Evolutionary conservation across 2,888 invertebrate genomes (phyloP).

Genomic region (Cephonodes hylas): DNA sequence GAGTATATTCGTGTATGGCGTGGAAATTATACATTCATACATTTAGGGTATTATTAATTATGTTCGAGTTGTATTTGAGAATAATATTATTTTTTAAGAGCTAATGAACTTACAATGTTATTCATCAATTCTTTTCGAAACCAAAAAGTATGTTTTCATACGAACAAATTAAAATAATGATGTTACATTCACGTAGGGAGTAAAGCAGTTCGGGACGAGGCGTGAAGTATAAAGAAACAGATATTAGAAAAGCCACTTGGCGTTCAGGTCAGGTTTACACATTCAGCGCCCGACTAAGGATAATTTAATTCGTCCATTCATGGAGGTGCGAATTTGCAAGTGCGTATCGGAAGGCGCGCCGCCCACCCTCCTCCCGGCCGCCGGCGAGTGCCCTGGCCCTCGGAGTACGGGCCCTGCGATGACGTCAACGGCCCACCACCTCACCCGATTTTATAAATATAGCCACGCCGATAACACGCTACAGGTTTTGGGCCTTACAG

Average conservation of each 20-base stretch:
- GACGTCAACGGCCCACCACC: constrained; percentile 74
- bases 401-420: constrained; percentile 48
- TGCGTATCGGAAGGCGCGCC: constrained; percentile 73
- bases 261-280: constrained; percentile 57
- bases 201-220: not conserved
- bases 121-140: too few species aligned
- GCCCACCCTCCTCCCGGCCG: constrained; percentile 20
- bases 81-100: too few species aligned
- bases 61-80: too few species aligned
- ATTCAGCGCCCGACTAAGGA: constrained; percentile 57
- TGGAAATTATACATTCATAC: not conserved
- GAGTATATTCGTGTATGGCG: not conserved
- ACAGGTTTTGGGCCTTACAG: constrained; percentile 70
- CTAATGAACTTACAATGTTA: too few species aligned
- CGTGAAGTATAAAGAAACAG: constrained; percentile 24
- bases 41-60: too few species aligned
- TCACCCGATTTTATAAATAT: constrained; percentile 76
- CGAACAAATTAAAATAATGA: not conserved
- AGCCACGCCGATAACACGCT: constrained; percentile 70
- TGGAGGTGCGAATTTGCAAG: constrained; percentile 78
- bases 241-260: constrained; percentile 39
- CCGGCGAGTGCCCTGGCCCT: constrained; percentile 25
- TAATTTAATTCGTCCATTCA: constrained; percentile 77
- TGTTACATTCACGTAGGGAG: not conserved
- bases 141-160: too few species aligned